A percentile compares a stretch with the other conserved stretches of the same genome.
Conservation (phyloP, 2,113 vertebrate genomes). For the Sialia sialis region DNA sequence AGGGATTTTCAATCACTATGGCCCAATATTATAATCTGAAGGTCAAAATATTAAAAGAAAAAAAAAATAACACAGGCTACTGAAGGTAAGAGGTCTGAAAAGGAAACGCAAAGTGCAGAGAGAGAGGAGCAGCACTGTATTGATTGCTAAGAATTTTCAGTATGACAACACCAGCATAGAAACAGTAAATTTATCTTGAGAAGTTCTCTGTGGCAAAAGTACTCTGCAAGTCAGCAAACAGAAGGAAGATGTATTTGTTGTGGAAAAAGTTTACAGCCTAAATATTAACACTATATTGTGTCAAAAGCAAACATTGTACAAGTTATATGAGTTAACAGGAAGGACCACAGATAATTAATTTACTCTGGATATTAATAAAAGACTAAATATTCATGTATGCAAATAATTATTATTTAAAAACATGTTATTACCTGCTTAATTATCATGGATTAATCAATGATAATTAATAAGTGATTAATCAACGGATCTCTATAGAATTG, state of each 20-base stretch:
- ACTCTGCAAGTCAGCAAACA: not conserved
- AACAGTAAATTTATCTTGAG: not conserved
- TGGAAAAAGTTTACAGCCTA: not conserved
- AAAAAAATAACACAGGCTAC: not conserved
- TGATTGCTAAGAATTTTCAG: not conserved
- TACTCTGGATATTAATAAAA: not conserved
- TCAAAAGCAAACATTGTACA: not conserved
- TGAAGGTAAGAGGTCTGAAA: not conserved
- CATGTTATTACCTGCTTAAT: slow-evolving; percentile 5
- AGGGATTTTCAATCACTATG: not conserved
- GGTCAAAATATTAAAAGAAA: not conserved
- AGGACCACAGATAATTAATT: not conserved
- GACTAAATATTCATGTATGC: slow-evolving; percentile 9
- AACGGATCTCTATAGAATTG: not conserved
- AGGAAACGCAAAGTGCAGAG: not conserved
- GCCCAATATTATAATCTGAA: not conserved
- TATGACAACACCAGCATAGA: not conserved
- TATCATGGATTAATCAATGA: slow-evolving; percentile 7
- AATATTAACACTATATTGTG: not conserved
- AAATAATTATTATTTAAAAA: slow-evolving; percentile 14
- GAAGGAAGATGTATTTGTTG: not conserved
- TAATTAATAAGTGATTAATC: slow-evolving; percentile 23
- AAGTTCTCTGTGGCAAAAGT: not conserved
- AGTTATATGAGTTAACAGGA: not conserved
- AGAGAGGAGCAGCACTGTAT: not conserved